Evolutionary conservation across 2,888 invertebrate genomes (phyloP), one percentile per base, ranked within the genome.

Genomic region (Caradrina clavipalpis): DNA sequence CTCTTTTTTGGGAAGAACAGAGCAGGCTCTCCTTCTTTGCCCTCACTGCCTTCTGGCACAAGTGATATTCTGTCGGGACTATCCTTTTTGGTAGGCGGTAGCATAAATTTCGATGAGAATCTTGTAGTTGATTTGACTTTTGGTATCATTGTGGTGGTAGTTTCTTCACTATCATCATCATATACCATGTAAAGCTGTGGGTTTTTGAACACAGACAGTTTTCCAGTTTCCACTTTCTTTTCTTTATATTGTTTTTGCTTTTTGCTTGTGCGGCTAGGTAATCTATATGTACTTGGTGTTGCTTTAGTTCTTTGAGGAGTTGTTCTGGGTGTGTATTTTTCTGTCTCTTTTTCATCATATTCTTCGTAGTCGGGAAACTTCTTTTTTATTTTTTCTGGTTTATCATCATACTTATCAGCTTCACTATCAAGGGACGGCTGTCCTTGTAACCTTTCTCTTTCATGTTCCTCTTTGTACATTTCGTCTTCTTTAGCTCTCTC

Each of bases 401-500:
- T 73, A 15, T 67, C 81, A 2, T 80, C 83, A 60, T 92, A 93
- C 83, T 92, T 93, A 42, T 91, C 91, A 17, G 69, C 62, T 15
- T 80, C 72, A 19, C 81, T 7, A 11, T 67, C 82, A 22, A 71
- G 26, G 26, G 78, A 83, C 42, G 84, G 78, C 51, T 74, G 76
- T 19, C 67, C 73, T 72, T 73, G 59, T 56, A 83, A 65, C 8
- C 83, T 88, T 61, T 92, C 91, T 73, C 90, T 89, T 73, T 92
- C 92, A 8, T 85, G 87, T 72, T 93, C 90, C 81, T 95, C 92
- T 83, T 89, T 86, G n/a, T 87, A 86, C 61, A 93, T 85, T 82
- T 94, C 94, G 79, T 95, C 95, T 84, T 93, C 93, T 82, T 93
- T 94, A 0, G 87, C 78, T 82, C 90, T 94, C 70, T 95, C 94